Evolutionary conservation across 2,888 invertebrate species (phyloP).

Genomic region (Siphlonurus alternatus): DNA sequence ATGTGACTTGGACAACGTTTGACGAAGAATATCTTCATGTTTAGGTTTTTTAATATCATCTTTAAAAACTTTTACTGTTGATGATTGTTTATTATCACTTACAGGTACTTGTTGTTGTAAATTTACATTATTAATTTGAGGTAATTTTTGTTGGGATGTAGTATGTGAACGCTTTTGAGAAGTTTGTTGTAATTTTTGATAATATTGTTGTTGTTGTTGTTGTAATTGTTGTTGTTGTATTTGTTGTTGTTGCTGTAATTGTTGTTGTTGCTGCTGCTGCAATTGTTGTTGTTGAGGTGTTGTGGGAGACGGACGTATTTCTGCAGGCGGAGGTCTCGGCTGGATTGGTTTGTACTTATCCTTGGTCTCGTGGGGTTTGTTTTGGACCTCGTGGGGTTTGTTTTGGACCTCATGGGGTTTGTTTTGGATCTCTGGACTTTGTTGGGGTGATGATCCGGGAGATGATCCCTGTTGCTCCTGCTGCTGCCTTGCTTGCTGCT

Average conservation of each 20-base stretch:
- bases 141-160: not conserved
- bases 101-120: not conserved
- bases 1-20: not conserved
- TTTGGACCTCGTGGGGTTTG: not conserved
- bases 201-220: not conserved
- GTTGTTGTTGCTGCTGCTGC: not conserved
- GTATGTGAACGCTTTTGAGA: not conserved
- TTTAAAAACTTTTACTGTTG: no score
- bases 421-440: not conserved
- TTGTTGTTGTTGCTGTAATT: not conserved
- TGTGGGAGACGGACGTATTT: not conserved
- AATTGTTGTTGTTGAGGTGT: not conserved
- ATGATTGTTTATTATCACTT: not conserved
- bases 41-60: not conserved
- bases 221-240: not conserved
- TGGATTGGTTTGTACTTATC: not conserved
- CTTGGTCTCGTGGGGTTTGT: not conserved
- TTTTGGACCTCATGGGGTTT: not conserved
- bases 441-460: no score
- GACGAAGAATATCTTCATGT: not conserved
- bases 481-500: not conserved
- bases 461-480: not conserved
- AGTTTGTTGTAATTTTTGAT: not conserved
- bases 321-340: not conserved
- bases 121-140: no score